Evolutionary conservation across 2,888 invertebrate genomes (phyloP), one percentile per base, ranked within the genome.

Genomic region (Petrolisthes manimaculis): DNA sequence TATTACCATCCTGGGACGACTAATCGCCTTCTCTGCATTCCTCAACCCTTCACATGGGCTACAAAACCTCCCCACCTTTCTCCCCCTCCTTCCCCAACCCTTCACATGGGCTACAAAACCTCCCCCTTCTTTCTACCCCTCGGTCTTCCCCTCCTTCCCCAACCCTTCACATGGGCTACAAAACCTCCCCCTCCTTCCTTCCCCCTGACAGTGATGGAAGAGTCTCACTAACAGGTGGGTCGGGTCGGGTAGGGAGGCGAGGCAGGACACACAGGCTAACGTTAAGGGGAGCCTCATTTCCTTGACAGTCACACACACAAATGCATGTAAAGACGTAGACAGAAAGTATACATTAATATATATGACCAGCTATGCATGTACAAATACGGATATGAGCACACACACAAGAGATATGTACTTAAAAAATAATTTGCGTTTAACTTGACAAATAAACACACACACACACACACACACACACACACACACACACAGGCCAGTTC

Each of bases 151-250:
- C 56, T 21, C 77, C 77, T 12, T 12, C 77, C 77, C 61, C 61
- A 61, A 61, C 12, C 61, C 61, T 9, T 61, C 61, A 61, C 61
- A 9, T 18, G 12, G 61, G 61, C 12, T 18, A 61, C 61, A 61
- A 61, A 61, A 61, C 61, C 61, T 61, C 61, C 37, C 37, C 37
- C 37, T 37, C n/a, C 37, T 21, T 55, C 37, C 54, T 8, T 54
- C 14, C 54, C 78, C 21, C 80, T 81, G 80, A 81, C 80, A 81
- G 80, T 81, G 80, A 81, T 81, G 56, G 61, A 81, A 56, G 80
- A 81, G 61, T 12, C 55, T n/a, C 79, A 5, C 80, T 21, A 81
- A 56, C 80, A 81, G 80, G 80, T 81, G 56, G 80, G 80, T 56
- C 80, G 54, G 18, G 80, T 14, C 12, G 78, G 55, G 9, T 53